These are phyloP conservation scores for Phocoena phocoena DNA, from an alignment of 2,113 vertebrate species.

Conservation along the genomic window DNA sequence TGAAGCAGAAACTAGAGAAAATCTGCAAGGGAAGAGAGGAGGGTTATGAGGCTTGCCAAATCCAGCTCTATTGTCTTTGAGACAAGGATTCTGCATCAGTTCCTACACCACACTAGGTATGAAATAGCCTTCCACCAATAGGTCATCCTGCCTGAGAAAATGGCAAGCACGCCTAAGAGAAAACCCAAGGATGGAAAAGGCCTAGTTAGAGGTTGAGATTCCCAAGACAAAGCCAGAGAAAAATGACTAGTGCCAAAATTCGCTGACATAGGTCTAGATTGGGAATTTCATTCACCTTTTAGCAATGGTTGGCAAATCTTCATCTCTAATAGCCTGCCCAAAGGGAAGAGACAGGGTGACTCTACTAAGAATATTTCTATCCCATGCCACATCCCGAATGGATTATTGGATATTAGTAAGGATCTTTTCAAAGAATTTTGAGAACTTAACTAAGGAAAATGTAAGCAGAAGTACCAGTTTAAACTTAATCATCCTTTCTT, in stretches of 20 bases:
- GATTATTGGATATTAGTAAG: neutral
- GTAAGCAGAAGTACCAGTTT: neutral
- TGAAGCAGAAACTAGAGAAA: neutral
- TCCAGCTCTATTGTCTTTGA: neutral
- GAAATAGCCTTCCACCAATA: neutral
- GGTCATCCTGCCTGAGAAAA: neutral
- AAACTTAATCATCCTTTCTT: neutral
- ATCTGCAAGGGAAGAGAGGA: neutral
- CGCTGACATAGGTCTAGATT: neutral
- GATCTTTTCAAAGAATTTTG: neutral
- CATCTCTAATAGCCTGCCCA: neutral
- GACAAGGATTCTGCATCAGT: neutral
- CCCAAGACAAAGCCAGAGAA: neutral
- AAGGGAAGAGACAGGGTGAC: neutral
- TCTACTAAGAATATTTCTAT: neutral
- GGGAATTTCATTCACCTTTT: neutral
- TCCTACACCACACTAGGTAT: neutral
- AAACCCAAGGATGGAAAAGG: neutral
- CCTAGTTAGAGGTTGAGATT: neutral
- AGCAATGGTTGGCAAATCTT: neutral
- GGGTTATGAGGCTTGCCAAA: neutral
- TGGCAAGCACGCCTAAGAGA: neutral
- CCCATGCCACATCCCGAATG: neutral
- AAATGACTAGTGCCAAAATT: neutral
- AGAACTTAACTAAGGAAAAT: constrained; percentile 5